Conservation (phyloP, 2,888 invertebrate genomes). For the Platypus cylindrus region DNA sequence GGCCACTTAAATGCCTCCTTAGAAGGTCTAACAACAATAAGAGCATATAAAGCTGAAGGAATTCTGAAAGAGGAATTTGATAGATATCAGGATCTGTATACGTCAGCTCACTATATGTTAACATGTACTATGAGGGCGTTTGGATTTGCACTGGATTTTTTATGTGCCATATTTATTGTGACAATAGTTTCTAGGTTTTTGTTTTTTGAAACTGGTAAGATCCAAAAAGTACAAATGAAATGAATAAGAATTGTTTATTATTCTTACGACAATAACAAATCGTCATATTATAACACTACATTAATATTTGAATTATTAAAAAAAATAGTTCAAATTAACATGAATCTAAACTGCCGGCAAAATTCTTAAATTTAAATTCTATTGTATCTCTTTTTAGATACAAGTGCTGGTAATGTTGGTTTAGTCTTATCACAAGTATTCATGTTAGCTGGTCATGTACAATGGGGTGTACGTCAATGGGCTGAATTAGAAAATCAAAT, state of each 20-base stretch:
- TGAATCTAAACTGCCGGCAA: too few relatives aligned
- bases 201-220: conserved; percentile 20
- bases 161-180: conserved; percentile 22
- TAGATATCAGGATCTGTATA: conserved; percentile 30
- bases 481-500: conserved; percentile 69
- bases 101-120: conserved; percentile 28
- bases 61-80: conserved; percentile 29
- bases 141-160: conserved; percentile 25
- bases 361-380: too few relatives aligned
- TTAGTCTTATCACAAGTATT: conserved; percentile 72
- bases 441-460: conserved; percentile 53
- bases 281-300: too few relatives aligned
- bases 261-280: background rate
- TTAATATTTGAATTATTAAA: too few relatives aligned
- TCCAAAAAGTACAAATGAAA: background rate
- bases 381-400: conserved; percentile 16
- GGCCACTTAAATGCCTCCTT: conserved; percentile 31
- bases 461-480: conserved; percentile 62
- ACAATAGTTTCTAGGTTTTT: conserved; percentile 20
- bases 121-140: conserved; percentile 26
- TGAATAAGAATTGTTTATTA: background rate
- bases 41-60: conserved; percentile 28
- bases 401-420: conserved; percentile 22
- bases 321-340: too few relatives aligned
- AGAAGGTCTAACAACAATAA: conserved; percentile 32